phyloP scores from a whole-genome alignment of 2,113 vertebrate species.

The Centropus unirufus region DNA sequence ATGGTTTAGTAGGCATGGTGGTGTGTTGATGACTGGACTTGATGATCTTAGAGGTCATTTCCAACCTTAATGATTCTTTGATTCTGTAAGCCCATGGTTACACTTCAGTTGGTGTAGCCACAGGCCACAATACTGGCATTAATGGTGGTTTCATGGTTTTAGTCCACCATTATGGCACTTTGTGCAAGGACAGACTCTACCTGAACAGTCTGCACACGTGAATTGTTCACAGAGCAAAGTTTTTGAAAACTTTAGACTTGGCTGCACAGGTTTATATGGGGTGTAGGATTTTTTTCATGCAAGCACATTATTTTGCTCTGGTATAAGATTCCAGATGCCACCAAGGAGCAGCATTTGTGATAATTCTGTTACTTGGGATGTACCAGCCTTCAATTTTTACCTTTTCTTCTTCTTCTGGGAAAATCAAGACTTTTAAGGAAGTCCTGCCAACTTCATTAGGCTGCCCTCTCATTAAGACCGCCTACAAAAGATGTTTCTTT shows the following conservation, averaged over 20 bases:
- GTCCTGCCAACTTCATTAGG: background rate
- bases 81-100: accelerated
- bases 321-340: background rate
- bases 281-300: background rate
- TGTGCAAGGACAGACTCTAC: background rate
- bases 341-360: background rate
- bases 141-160: background rate
- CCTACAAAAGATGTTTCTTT: background rate
- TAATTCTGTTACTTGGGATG: background rate
- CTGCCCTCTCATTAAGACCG: background rate
- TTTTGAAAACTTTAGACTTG: background rate
- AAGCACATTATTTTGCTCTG: background rate
- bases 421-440: background rate
- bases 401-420: background rate
- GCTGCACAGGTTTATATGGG: background rate
- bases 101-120: background rate
- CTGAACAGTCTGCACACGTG: background rate
- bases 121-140: background rate
- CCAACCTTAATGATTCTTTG: too few relatives aligned
- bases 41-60: too few relatives aligned
- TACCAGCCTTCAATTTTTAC: background rate
- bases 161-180: background rate
- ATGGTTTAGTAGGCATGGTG: too few relatives aligned
- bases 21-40: too few relatives aligned
- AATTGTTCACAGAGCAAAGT: background rate